These are phyloP conservation scores for Apomyelois bistriatella DNA, from an alignment of 2,888 invertebrate species.

Conservation along the genomic window DNA sequence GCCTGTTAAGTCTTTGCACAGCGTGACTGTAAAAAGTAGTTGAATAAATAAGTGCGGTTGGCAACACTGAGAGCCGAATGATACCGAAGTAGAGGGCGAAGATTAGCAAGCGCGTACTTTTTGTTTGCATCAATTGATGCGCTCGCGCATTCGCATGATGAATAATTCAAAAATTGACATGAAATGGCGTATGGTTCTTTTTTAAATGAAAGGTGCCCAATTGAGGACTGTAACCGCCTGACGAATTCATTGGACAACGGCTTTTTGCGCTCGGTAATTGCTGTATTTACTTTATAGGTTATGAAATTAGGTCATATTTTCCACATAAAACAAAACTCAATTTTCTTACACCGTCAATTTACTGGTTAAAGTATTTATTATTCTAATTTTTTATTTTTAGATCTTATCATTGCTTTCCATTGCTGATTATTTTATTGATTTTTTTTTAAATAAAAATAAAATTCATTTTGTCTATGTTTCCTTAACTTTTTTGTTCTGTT, in stretches of 20 bases:
- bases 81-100: slow-evolving; percentile 65
- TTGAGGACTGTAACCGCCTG: slow-evolving; percentile 80
- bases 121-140: slow-evolving; percentile 80
- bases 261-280: slow-evolving; percentile 73
- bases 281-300: slow-evolving; percentile 64
- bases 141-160: slow-evolving; percentile 79
- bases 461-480: too few species aligned
- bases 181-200: slow-evolving; percentile 80
- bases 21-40: slow-evolving; percentile 77
- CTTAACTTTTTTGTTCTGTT: too few species aligned
- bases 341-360: background rate
- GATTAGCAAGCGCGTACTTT: slow-evolving; percentile 77
- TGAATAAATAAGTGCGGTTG: slow-evolving; percentile 74
- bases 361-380: too few species aligned
- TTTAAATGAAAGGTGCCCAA: slow-evolving; percentile 79
- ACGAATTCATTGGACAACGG: slow-evolving; percentile 79
- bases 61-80: slow-evolving; percentile 69
- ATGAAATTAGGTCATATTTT: slow-evolving; percentile 35
- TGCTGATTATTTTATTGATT: too few species aligned
- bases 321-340: background rate
- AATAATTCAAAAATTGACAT: slow-evolving; percentile 81
- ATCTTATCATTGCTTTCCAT: too few species aligned
- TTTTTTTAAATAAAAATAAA: too few species aligned
- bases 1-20: slow-evolving; percentile 72
- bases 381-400: too few species aligned